Evolutionary conservation across 2,113 vertebrate genomes (phyloP).

Genomic region (Athene cunicularia): DNA sequence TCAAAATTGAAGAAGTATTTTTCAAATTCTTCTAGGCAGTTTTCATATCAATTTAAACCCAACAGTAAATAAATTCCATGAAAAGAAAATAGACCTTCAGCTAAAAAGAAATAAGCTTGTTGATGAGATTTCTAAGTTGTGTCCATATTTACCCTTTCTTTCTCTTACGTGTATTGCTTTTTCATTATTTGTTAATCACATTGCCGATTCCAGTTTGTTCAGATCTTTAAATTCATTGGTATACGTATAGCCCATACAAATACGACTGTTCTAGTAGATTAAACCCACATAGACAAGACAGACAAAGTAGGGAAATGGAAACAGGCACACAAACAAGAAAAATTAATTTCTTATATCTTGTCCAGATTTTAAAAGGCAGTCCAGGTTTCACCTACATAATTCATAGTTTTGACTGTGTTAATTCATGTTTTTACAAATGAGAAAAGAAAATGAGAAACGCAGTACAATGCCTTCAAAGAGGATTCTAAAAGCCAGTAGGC

Average conservation of each 20-base stretch:
- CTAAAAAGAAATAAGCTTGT: not conserved
- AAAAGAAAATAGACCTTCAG: not conserved
- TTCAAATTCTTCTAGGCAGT: not conserved
- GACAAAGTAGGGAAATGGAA: not conserved
- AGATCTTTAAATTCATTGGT: not conserved
- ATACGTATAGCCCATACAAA: rapidly evolving
- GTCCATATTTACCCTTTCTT: not conserved
- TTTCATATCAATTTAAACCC: not conserved
- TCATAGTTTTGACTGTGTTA: not conserved
- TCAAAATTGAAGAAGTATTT: not conserved
- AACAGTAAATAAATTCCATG: not conserved
- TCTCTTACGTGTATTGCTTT: not conserved
- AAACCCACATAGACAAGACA: not conserved
- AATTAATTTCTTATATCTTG: not conserved
- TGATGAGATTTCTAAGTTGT: not conserved
- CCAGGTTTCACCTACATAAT: not conserved
- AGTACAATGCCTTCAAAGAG: not conserved
- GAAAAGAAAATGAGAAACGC: not conserved
- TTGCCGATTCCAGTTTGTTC: not conserved
- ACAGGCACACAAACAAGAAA: not conserved
- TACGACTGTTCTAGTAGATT: not conserved
- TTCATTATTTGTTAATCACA: not conserved
- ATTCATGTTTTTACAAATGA: not conserved
- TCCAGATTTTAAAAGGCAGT: not conserved
- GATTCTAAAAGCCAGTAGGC: not conserved